Evolutionary conservation across 1,140 invertebrate species (phyloP).

Genomic region (Daktulosphaira vitifoliae): DNA sequence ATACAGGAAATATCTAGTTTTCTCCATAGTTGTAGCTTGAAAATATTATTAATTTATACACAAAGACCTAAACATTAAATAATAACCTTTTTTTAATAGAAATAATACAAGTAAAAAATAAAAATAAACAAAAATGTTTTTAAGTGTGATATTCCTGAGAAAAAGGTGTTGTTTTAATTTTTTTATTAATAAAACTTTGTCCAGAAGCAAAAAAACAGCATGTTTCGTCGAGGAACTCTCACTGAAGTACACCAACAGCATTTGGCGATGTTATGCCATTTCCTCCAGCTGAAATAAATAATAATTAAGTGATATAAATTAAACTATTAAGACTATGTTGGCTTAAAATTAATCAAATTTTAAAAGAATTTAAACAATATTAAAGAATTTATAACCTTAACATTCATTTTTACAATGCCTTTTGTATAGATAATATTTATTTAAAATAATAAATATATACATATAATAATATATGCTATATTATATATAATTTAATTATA

Average conservation of each 20-base stretch:
- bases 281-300: slow-evolving; percentile 16
- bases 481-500: too few species aligned
- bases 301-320: background rate
- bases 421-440: too few species aligned
- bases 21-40: background rate
- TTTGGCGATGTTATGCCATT: slow-evolving; percentile 30
- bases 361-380: too few species aligned
- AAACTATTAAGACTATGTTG: too few species aligned
- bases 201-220: slow-evolving; percentile 21
- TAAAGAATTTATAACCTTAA: too few species aligned
- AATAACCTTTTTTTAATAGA: slow-evolving; percentile 33
- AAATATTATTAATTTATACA: slow-evolving; percentile 30
- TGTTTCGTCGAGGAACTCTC: slow-evolving; percentile 22
- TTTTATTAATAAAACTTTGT: slow-evolving; percentile 17
- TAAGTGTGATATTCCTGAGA: slow-evolving; percentile 31
- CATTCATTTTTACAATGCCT: too few species aligned
- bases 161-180: slow-evolving; percentile 12
- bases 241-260: slow-evolving; percentile 28
- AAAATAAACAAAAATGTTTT: slow-evolving; percentile 25
- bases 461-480: too few species aligned
- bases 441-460: too few species aligned
- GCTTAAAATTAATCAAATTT: too few species aligned
- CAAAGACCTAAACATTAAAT: slow-evolving; percentile 32
- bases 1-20: slow-evolving; percentile 10
- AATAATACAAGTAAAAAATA: slow-evolving; percentile 33